Evolutionary conservation across 2,113 vertebrate genomes (phyloP), one percentile per base, ranked within the genome.

Genomic region (Oryzias woworae): DNA sequence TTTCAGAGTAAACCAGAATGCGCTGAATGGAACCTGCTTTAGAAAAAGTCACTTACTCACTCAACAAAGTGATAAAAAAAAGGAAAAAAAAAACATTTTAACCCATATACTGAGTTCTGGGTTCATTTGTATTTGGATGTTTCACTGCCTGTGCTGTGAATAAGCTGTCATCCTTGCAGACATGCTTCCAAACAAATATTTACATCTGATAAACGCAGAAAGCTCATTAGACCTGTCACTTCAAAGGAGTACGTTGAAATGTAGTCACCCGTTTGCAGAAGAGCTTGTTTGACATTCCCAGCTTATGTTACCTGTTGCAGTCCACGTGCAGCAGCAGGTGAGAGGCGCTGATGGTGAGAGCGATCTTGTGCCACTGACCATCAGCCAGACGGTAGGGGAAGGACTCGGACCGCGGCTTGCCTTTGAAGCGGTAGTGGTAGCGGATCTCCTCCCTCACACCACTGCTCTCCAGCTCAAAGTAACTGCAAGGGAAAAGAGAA

Each of bases 391-490:
- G 94, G 61, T 97, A 98, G 0, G 96, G 95, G 80, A 98, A 94
- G n/a, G 93, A 93, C 80, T 98, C 94, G 0, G 93, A 95, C 46
- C 94, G 93, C 0, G 92, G 91, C 83, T 92, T 95, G 60, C 96
- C 96, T 0, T 90, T 85, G 69, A 91, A 95, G 53, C 93, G 93
- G 81, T 96, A 98, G 86, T 94, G 95, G 57, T 95, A 97, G 46
- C 96, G 92, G 53, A 98, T 92, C 88, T 98, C 95, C 71, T 97
- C 96, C 60, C 94, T 88, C 68, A 96, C 88, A 7, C 96, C 95
- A 0, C 95, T 97, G 94, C 95, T 98, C 86, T 98, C 96, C 92
- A 98, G 83, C 82, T 98, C 96, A 86, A 98, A 98, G 84, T 95
- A 97, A 85, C 96, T 98, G 90, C 16, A 64, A 22, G 7, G 28